A percentile compares a stretch with the other conserved stretches of the same genome.
Evolutionary conservation across 2,797 vertebrate genomes (phyloP).

Genomic region (Syngnathus rostellatus): DNA sequence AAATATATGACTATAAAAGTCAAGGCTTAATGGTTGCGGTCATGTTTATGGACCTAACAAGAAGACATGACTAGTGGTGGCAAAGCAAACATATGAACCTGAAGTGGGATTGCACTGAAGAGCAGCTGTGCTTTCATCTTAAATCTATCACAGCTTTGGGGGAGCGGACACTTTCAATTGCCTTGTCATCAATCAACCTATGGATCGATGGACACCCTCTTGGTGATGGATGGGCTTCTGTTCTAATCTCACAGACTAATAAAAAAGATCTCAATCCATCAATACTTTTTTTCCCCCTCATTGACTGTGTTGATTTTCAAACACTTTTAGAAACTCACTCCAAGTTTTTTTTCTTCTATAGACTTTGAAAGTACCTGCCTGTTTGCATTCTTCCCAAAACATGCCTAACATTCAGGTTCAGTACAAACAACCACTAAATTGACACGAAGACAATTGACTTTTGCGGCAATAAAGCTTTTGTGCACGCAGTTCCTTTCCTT

Average conservation of each 20-base stretch:
- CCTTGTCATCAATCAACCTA: constrained; percentile 19
- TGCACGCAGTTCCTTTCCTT: too few relatives aligned
- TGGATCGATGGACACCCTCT: constrained; percentile 16
- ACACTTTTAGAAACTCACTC: not conserved
- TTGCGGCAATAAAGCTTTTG: too few relatives aligned
- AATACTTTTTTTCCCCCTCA: not conserved
- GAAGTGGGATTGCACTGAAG: not conserved
- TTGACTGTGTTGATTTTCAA: not conserved
- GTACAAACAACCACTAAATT: not conserved
- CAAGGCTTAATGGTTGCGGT: not conserved
- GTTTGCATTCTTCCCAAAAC: constrained; percentile 17
- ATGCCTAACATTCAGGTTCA: constrained; percentile 23
- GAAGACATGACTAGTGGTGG: not conserved
- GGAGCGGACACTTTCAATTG: constrained; percentile 1
- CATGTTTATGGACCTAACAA: not conserved
- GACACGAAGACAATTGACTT: too few relatives aligned
- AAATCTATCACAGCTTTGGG: constrained; percentile 14
- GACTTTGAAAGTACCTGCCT: constrained; percentile 15
- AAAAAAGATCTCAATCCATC: not conserved
- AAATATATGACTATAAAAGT: not conserved
- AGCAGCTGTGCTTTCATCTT: constrained; percentile 4
- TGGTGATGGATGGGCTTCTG: constrained; percentile 7
- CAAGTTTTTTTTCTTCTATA: constrained; percentile 8
- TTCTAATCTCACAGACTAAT: not conserved
- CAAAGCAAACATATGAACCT: not conserved